These are phyloP conservation scores for Lineus longissimus DNA, from an alignment of 1,140 invertebrate genomes.

Conservation along the genomic window DNA sequence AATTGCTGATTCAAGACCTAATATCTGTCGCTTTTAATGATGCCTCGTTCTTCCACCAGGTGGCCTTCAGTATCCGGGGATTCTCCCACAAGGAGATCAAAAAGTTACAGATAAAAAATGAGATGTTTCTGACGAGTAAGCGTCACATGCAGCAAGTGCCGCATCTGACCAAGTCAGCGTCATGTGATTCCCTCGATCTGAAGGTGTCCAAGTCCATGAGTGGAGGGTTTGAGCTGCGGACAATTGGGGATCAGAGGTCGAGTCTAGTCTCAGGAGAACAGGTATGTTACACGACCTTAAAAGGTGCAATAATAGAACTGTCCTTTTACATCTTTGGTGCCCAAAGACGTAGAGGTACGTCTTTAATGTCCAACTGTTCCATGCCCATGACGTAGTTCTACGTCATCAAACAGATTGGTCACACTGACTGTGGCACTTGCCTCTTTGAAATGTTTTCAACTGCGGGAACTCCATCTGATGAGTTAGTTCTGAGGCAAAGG, in stretches of 20 bases:
- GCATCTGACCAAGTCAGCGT: not conserved
- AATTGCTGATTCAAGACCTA: too few species aligned
- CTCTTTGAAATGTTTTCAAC: too few species aligned
- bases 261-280: not conserved
- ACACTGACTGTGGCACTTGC: too few species aligned
- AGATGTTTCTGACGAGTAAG: conserved; percentile 76
- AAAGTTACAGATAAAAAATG: conserved; percentile 83
- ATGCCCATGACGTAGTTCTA: too few species aligned
- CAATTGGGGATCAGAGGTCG: not conserved
- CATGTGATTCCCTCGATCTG: not conserved
- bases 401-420: too few species aligned
- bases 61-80: conserved; percentile 86
- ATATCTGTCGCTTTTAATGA: too few species aligned
- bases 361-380: too few species aligned
- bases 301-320: too few species aligned
- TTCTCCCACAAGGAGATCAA: conserved; percentile 86
- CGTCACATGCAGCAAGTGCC: conserved; percentile 56
- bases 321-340: too few species aligned
- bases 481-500: too few species aligned
- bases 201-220: not conserved
- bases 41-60: conserved; percentile 39
- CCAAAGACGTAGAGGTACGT: too few species aligned
- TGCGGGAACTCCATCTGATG: too few species aligned
- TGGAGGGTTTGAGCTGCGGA: not conserved
- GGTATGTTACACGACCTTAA: not conserved